phyloP scores from a whole-genome alignment of 2,797 vertebrate species.

The Kryptopterus vitreolus region DNA sequence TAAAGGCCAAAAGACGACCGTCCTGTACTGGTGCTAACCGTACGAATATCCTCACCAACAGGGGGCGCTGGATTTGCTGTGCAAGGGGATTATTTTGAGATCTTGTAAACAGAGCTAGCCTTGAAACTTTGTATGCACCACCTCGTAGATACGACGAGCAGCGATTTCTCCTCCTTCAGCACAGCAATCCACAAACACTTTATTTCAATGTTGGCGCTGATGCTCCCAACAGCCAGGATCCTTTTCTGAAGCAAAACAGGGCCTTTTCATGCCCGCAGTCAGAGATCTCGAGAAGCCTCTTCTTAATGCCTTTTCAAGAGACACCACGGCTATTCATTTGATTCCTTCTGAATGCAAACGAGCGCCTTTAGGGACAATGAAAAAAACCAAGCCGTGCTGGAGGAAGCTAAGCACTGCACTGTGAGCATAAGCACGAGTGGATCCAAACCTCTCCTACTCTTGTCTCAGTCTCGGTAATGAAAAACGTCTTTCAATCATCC shows the following conservation, averaged over 20 bases:
- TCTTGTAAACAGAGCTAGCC: too few relatives aligned
- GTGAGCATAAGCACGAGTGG: background rate
- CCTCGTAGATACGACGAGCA: background rate
- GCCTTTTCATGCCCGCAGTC: background rate
- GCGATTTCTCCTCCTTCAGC: background rate
- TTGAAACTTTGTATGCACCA: too few relatives aligned
- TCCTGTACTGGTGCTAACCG: too few relatives aligned
- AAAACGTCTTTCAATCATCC: background rate
- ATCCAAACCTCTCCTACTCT: background rate
- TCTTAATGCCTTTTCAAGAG: background rate
- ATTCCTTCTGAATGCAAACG: background rate
- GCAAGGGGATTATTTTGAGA: too few relatives aligned
- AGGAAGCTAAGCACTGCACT: background rate
- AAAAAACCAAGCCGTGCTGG: background rate
- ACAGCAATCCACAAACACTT: background rate
- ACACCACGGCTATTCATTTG: background rate
- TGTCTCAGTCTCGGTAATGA: background rate
- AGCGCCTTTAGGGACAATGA: background rate
- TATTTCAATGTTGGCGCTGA: background rate
- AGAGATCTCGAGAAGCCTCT: background rate
- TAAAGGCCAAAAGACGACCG: too few relatives aligned
- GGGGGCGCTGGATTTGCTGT: too few relatives aligned
- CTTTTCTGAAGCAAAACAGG: background rate
- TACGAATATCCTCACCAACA: too few relatives aligned
- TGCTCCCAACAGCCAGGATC: background rate